These are phyloP conservation scores for Cardiocondyla obscurior DNA, from an alignment of 1,140 invertebrate species.

Conservation along the genomic window DNA sequence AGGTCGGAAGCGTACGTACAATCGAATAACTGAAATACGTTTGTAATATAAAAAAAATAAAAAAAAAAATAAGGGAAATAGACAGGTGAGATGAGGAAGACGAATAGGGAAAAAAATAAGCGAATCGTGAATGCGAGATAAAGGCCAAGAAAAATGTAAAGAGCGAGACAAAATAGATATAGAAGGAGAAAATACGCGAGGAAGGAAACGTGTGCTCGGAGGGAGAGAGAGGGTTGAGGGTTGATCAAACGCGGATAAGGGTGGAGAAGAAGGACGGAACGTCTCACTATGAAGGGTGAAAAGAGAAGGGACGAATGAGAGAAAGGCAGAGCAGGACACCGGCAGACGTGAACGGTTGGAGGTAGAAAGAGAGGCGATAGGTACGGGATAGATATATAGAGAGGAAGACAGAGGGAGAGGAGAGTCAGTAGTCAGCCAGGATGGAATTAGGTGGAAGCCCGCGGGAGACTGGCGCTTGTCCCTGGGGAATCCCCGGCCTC, in stretches of 20 bases:
- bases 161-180: conserved; percentile 45
- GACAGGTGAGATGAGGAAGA: neutral
- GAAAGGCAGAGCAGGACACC: conserved; percentile 26
- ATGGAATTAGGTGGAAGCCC: conserved; percentile 82
- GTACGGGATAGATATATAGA: conserved; percentile 35
- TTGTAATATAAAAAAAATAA: neutral
- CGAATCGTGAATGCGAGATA: conserved; percentile 20
- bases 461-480: conserved; percentile 75
- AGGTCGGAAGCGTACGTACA: conserved; percentile 65
- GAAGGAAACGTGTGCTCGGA: neutral
- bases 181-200: conserved; percentile 10
- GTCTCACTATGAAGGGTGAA: neutral
- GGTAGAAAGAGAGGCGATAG: conserved; percentile 34
- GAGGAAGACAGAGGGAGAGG: conserved; percentile 55
- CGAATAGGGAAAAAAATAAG: neutral
- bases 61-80: neutral
- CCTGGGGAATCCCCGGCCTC: conserved; percentile 78
- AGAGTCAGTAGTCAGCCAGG: conserved; percentile 79
- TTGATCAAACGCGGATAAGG: conserved; percentile 33
- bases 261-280: neutral
- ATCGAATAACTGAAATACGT: conserved; percentile 47
- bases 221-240: conserved; percentile 26
- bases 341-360: conserved; percentile 25
- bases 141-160: conserved; percentile 32
- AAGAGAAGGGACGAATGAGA: conserved; percentile 1